These are phyloP conservation scores for Trachythela sp. DNA, from an alignment of 64 coral and sea anemone genomes.

Conservation along the genomic window DNA sequence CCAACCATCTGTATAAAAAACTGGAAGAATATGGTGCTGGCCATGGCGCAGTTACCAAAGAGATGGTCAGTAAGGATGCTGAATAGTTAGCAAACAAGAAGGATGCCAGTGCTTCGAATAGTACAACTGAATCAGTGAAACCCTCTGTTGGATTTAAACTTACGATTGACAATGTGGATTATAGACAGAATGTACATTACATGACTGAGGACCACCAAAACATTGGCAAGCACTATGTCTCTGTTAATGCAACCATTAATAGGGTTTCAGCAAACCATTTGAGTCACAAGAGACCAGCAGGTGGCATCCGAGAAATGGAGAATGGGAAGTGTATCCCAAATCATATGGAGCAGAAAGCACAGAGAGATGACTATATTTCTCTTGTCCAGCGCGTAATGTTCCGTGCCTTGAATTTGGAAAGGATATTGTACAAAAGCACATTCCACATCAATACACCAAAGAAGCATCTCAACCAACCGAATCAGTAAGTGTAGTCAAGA, in stretches of 20 bases:
- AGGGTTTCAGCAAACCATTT: background rate
- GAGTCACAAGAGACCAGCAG: background rate
- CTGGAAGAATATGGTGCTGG: slow-evolving; percentile 66
- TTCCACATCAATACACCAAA: background rate
- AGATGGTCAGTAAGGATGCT: background rate
- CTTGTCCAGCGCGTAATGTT: background rate
- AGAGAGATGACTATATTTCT: background rate
- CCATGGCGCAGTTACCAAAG: background rate
- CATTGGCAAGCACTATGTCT: background rate
- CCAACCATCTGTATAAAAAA: slow-evolving; percentile 27
- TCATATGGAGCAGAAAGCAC: background rate
- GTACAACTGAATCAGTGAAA: background rate
- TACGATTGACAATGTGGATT: slow-evolving; percentile 10
- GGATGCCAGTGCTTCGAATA: too few relatives aligned
- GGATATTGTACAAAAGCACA: slow-evolving; percentile 3
- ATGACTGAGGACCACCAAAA: background rate
- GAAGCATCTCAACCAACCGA: background rate
- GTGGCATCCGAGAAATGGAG: background rate
- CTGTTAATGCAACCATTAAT: slow-evolving; percentile 3
- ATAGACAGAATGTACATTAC: background rate
- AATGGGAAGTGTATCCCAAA: background rate
- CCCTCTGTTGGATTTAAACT: background rate
- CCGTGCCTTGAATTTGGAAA: background rate
- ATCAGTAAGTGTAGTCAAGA: background rate
- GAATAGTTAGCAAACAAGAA: background rate